These are phyloP conservation scores for Lutraria rhynchaena DNA, from an alignment of 1,140 invertebrate genomes.

Conservation along the genomic window DNA sequence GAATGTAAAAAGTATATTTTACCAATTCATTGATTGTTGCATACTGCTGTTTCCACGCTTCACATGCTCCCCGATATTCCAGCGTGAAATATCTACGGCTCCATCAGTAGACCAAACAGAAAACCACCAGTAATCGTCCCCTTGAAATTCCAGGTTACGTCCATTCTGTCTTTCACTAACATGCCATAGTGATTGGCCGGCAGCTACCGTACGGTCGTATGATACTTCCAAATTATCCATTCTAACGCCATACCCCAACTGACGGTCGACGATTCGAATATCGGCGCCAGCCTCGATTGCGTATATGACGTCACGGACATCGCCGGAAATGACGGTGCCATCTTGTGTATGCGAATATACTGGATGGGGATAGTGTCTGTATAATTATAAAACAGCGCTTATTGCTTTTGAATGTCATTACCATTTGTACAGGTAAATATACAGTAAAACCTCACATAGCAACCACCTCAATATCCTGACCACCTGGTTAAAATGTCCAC, in stretches of 20 bases:
- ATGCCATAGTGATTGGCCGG: slow-evolving; percentile 54
- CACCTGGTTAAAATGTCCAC: no score
- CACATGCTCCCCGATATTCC: slow-evolving; percentile 53
- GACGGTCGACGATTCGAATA: slow-evolving; percentile 55
- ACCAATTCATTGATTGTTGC: slow-evolving; percentile 58
- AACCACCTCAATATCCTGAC: no score
- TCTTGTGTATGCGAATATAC: slow-evolving; percentile 52
- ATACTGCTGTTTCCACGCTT: slow-evolving; percentile 56
- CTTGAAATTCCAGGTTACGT: slow-evolving; percentile 46
- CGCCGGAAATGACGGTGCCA: slow-evolving; percentile 46
- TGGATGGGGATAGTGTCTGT: slow-evolving; percentile 27
- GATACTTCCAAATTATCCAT: slow-evolving; percentile 58
- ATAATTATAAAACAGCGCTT: no score
- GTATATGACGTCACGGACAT: slow-evolving; percentile 45
- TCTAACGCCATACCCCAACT: slow-evolving; percentile 42
- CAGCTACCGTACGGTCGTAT: slow-evolving; percentile 11
- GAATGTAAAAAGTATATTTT: no score
- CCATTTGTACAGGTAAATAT: no score
- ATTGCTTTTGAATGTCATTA: no score
- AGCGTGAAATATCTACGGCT: slow-evolving; percentile 49
- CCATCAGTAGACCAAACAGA: slow-evolving; percentile 57
- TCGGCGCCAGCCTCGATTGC: slow-evolving; percentile 49
- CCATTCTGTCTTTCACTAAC: slow-evolving; percentile 45
- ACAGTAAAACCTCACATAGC: no score
- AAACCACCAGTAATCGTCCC: slow-evolving; percentile 57